phyloP scores from a whole-genome alignment of 2,797 vertebrate species.

The Protonibea diacanthus region DNA sequence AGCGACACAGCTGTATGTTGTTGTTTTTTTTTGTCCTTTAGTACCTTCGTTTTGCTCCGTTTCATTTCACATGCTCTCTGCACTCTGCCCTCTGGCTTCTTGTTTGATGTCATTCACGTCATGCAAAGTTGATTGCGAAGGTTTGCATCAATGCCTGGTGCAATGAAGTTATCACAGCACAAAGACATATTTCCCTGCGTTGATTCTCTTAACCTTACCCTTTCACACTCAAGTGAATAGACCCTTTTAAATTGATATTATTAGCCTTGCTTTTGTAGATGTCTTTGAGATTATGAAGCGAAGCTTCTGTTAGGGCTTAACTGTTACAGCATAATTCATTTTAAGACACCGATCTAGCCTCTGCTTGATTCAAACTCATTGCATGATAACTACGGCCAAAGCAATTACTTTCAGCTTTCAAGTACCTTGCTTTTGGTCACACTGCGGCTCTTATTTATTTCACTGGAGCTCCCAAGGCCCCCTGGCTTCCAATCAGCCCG shows the following conservation, averaged over 20 bases:
- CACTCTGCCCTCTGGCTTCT: conserved; percentile 51
- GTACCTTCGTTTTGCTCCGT: conserved; percentile 62
- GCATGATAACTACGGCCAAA: conserved; percentile 71
- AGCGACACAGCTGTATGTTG: conserved; percentile 54
- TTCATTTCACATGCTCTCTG: conserved; percentile 62
- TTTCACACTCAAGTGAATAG: conserved; percentile 27
- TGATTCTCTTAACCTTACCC: conserved; percentile 30
- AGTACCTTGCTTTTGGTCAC: conserved; percentile 73
- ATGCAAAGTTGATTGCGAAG: conserved; percentile 73
- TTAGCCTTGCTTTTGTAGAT: conserved; percentile 38
- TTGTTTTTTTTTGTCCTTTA: conserved; percentile 37
- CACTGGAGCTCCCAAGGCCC: conserved; percentile 53
- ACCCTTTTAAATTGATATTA: conserved; percentile 41
- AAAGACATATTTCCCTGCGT: conserved; percentile 52
- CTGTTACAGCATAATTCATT: conserved; percentile 56
- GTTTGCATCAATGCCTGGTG: conserved; percentile 46
- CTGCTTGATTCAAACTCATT: conserved; percentile 73
- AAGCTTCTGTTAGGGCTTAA: conserved; percentile 47
- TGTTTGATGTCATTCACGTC: conserved; percentile 70
- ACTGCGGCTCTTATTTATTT: conserved; percentile 63
- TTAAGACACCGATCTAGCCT: conserved; percentile 55
- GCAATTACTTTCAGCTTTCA: conserved; percentile 76
- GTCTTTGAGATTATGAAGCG: conserved; percentile 39
- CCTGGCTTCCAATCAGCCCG: conserved; percentile 67
- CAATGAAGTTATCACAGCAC: conserved; percentile 53